Evolutionary conservation across 2,888 invertebrate species (phyloP), one percentile per base, ranked within the genome.

Genomic region (Cacoxenus indagator): DNA sequence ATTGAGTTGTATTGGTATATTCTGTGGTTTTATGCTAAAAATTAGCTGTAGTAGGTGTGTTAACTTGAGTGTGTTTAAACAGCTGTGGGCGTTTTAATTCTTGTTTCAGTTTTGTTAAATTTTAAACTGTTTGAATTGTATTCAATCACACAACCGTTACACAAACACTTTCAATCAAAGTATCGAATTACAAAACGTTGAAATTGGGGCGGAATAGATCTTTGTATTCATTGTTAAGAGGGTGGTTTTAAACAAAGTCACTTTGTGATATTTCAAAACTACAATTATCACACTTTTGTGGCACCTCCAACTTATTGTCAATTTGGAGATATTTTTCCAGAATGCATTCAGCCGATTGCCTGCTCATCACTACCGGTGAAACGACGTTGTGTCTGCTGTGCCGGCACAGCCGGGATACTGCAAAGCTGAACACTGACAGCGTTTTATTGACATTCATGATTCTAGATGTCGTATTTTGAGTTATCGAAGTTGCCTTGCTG

Each of bases 141-240:
- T 67, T 51, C 48, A 65, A 70, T 67, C 67, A 57, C 69, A 67
- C 69, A 70, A 74, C 75, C 76, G 80, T 75, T 78, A 77, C 75
- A 75, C 73, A 76, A 81, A 81, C 73, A 76, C 73, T 76, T 73
- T 81, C 76, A 24, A 76, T 70, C 73, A 78, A 84, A 84, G 81
- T 85, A 85, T 84, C 84, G 68, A 72, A 75, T 84, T 84, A 79
- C 84, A 66, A 66, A 76, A 73, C 80, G 72, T 80, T 82, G 78
- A 81, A 77, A 19, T 48, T 48, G 19, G 19, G 4, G n/a, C n/a
- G n/a, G n/a, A n/a, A n/a, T 19, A 14, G 22, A 48, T n/a, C 6
- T 48, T 17, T 4, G 8, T 2, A 48, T 17, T 48, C 8, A 37
- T 37, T n/a, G n/a, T n/a, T n/a, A n/a, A n/a, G n/a, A n/a, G n/a